Percentiles rank a stretch among this genome's conserved stretches.
These are phyloP conservation scores for Brachyptera risi DNA, from an alignment of 2,888 invertebrate species.

Conservation along the genomic window DNA sequence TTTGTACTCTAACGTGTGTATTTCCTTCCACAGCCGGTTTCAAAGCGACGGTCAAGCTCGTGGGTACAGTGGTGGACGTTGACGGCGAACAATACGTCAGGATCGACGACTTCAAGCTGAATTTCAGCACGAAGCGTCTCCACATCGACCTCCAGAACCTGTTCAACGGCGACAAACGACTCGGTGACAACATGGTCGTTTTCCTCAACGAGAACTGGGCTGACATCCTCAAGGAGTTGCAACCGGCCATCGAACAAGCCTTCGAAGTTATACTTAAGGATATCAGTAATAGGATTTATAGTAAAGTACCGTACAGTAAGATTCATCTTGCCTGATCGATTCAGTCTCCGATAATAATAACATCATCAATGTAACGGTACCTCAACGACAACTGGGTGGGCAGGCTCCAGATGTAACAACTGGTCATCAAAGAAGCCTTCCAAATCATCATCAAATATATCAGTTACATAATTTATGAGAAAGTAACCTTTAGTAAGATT, in stretches of 20 bases:
- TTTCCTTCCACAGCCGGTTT: constrained; percentile 18
- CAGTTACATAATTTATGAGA: too few relatives aligned
- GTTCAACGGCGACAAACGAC: constrained; percentile 38
- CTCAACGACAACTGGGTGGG: too few relatives aligned
- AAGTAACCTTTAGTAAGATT: too few relatives aligned
- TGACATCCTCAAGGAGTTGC: constrained; percentile 1
- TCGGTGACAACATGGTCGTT: constrained; percentile 6
- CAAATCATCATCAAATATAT: too few relatives aligned
- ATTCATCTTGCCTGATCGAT: constrained; percentile 16
- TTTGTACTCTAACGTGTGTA: too few relatives aligned
- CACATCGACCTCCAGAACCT: constrained; percentile 19
- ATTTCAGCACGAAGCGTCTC: constrained; percentile 3
- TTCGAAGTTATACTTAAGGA: background rate
- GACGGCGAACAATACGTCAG: constrained; percentile 20
- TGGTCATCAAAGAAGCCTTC: too few relatives aligned
- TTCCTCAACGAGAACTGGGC: constrained; percentile 15
- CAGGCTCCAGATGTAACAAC: too few relatives aligned
- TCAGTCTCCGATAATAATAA: constrained; percentile 30
- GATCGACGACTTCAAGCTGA: constrained; percentile 15
- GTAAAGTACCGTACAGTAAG: constrained; percentile 1
- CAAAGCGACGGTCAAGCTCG: constrained; percentile 29
- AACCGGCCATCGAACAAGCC: constrained; percentile 3
- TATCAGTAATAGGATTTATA: background rate
- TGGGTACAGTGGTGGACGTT: constrained; percentile 39
- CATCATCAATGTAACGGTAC: constrained; percentile 31